Evolutionary conservation across 2,888 invertebrate species (phyloP), one percentile per base, ranked within the genome.

Genomic region (Caenorhabditis sp.): DNA sequence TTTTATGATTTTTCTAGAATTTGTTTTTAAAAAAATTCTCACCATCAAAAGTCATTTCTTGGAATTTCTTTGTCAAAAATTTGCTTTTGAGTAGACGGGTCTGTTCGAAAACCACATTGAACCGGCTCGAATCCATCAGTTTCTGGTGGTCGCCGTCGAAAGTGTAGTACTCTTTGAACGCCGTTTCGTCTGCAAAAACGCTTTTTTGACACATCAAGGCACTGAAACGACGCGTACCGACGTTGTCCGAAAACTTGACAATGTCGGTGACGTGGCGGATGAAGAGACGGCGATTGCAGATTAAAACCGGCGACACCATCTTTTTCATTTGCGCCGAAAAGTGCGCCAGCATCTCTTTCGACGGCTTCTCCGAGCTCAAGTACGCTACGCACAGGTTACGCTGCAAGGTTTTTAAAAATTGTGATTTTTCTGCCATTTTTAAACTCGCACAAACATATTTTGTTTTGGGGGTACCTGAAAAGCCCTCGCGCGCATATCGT

Each of bases 401-500:
- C 83, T 87, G 74, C 55, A 62, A 62, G 17, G 22, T 22, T 20
- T 43, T 43, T 20, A 17, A 20, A 43, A 43, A 17, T 20, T 20
- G 8, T 20, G 11, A 7, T 52, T 35, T 53, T 20, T 17, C 17
- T 53, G 11, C 2, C 2, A 32, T 15, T 15, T 53, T 35, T 13
- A 8, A 8, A 32, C 9, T 17, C 32, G 30, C 32, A 7, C 7
- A 22, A 15, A 53, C 6, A 20, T 30, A 35, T 35, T 30, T 53
- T 53, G n/a, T n/a, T n/a, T 15, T 4, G 39, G 43, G 13, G 24
- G 22, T 7, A 22, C 37, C 58, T 86, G 87, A 63, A 87, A 85
- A 7, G 84, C 87, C 46, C 87, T 73, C 2, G 87, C 87, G 20
- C 83, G 58, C 27, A 87, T 80, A 59, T 87, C 87, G 24, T 87